phyloP scores from a whole-genome alignment of 2,113 vertebrate species.

The Oreotragus oreotragus region DNA sequence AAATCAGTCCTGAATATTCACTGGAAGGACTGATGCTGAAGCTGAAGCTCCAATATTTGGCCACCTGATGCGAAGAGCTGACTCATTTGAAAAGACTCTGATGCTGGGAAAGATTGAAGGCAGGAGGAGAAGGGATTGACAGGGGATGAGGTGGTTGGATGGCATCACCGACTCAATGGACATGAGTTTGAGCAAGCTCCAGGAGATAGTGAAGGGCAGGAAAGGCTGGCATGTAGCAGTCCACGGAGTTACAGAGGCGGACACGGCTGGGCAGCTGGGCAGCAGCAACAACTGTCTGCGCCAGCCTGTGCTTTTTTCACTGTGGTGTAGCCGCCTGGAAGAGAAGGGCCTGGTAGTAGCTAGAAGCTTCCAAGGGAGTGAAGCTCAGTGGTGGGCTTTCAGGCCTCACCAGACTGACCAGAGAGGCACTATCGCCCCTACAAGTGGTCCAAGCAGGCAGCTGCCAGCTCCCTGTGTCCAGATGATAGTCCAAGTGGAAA shows the following conservation, averaged over 20 bases:
- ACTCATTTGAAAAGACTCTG: background rate
- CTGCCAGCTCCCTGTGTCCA: background rate
- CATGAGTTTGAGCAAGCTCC: background rate
- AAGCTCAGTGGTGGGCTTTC: background rate
- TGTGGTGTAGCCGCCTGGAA: background rate
- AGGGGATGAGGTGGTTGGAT: background rate
- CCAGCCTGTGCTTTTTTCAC: background rate
- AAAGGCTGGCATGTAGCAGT: background rate
- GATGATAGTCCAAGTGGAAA: background rate
- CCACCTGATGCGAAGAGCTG: background rate
- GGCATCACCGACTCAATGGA: background rate
- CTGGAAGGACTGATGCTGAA: background rate
- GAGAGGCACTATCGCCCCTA: fast-evolving
- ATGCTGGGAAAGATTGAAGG: background rate
- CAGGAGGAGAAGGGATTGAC: background rate
- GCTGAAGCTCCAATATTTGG: background rate
- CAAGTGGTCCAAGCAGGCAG: background rate
- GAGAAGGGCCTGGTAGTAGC: background rate
- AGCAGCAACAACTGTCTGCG: background rate
- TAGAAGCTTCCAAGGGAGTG: background rate
- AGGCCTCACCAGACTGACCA: background rate
- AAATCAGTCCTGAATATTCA: background rate
- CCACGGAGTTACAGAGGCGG: background rate
- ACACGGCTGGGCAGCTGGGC: background rate
- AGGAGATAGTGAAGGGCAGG: background rate